phyloP scores from a whole-genome alignment of 1,140 invertebrate genomes.

The Homalodisca vitripennis region DNA sequence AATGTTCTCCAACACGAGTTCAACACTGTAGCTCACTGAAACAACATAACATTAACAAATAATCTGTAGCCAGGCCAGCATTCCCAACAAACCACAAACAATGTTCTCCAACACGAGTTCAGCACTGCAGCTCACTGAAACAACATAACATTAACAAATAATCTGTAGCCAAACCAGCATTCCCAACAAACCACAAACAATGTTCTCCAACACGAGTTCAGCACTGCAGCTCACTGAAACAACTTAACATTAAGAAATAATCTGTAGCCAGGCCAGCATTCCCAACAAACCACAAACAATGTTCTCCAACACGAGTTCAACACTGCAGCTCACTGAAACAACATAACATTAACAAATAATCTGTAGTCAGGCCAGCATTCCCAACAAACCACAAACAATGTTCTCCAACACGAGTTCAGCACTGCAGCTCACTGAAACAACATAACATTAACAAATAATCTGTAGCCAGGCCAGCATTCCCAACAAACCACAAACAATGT shows the following conservation, averaged over 20 bases:
- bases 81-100: too few species aligned
- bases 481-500: conserved; percentile 76
- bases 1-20: neutral
- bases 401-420: conserved; percentile 86
- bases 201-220: conserved; percentile 83
- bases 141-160: too few species aligned
- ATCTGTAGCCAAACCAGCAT: too few species aligned
- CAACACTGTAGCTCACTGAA: neutral
- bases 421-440: conserved; percentile 71
- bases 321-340: conserved; percentile 73
- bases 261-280: conserved; percentile 58
- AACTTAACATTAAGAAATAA: too few species aligned
- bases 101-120: too few species aligned
- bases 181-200: conserved; percentile 73
- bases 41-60: too few species aligned
- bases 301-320: conserved; percentile 85
- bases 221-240: conserved; percentile 78
- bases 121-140: too few species aligned
- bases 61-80: too few species aligned
- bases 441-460: neutral
- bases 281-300: conserved; percentile 76
- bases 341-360: neutral
- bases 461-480: neutral
- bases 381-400: conserved; percentile 74
- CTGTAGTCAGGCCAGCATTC: conserved; percentile 54